These are phyloP conservation scores for Percopsis omiscomaycus DNA, from an alignment of 2,797 vertebrate genomes.

Conservation along the genomic window DNA sequence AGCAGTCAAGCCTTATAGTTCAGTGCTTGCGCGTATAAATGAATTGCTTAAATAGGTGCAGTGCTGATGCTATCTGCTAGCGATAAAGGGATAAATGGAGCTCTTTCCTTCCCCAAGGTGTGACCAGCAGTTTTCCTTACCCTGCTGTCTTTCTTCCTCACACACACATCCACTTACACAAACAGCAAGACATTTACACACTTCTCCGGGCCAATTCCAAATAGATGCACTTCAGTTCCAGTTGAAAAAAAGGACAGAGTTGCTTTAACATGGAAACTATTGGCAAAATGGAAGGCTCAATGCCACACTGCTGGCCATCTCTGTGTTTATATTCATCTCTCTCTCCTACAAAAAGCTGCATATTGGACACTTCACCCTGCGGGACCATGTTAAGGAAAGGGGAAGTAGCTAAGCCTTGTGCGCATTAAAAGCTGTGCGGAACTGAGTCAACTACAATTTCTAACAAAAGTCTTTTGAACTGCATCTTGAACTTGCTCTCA, in stretches of 20 bases:
- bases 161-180: slow-evolving; percentile 14
- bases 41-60: slow-evolving; percentile 38
- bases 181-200: background rate
- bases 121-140: slow-evolving; percentile 19
- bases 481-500: slow-evolving; percentile 43
- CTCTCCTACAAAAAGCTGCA: background rate
- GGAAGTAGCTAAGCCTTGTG: background rate
- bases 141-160: slow-evolving; percentile 16
- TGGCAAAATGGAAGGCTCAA: slow-evolving; percentile 64
- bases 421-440: background rate
- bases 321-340: slow-evolving; percentile 49
- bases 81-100: slow-evolving; percentile 45
- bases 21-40: slow-evolving; percentile 30
- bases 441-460: slow-evolving; percentile 7
- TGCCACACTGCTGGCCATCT: slow-evolving; percentile 60
- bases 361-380: slow-evolving; percentile 2
- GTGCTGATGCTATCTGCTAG: slow-evolving; percentile 27
- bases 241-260: slow-evolving; percentile 62
- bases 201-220: background rate
- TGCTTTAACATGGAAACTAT: slow-evolving; percentile 65
- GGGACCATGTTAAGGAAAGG: slow-evolving; percentile 11
- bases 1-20: slow-evolving; percentile 13
- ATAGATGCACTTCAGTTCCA: slow-evolving; percentile 7
- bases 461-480: background rate
- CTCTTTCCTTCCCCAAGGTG: slow-evolving; percentile 17